Conservation (phyloP, 2,797 vertebrate genomes). For the Australoheros facetus region DNA sequence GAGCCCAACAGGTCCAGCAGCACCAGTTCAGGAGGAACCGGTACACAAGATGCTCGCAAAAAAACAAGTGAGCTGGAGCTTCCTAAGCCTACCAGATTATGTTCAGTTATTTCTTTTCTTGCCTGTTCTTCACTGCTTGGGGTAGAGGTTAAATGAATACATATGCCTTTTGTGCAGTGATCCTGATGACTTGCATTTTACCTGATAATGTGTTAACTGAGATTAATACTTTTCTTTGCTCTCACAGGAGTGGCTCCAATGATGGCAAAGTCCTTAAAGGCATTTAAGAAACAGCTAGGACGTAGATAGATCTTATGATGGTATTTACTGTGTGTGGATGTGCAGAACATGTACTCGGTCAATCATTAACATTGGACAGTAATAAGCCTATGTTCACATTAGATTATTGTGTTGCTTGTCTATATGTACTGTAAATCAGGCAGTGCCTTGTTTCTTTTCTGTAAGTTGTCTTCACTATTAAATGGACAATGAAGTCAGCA, state of each 20-base stretch:
- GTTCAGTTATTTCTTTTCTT: background rate
- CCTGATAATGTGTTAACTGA: background rate
- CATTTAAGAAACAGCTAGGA: conserved; percentile 83
- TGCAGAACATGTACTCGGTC: conserved; percentile 34
- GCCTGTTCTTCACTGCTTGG: background rate
- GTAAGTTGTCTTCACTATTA: conserved; percentile 50
- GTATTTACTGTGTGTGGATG: conserved; percentile 14
- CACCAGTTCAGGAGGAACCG: conserved; percentile 48
- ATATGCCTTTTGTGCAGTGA: background rate
- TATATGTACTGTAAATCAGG: background rate
- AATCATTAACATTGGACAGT: conserved; percentile 42
- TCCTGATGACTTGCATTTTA: background rate
- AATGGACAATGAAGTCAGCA: conserved; percentile 59
- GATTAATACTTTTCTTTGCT: background rate
- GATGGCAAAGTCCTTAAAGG: conserved; percentile 89
- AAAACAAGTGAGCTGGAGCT: conserved; percentile 81
- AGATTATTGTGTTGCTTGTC: conserved; percentile 39
- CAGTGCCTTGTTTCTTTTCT: conserved; percentile 27
- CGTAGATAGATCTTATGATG: conserved; percentile 62
- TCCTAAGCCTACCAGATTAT: background rate
- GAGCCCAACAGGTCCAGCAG: conserved; percentile 58
- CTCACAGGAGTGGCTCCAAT: conserved; percentile 87
- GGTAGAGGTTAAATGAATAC: background rate
- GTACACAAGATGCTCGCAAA: conserved; percentile 80
- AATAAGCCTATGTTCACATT: conserved; percentile 28